Percentiles rank a stretch among this genome's conserved stretches.
phyloP scores from a whole-genome alignment of 2,888 invertebrate genomes.

The Entomobrya multifasciata region DNA sequence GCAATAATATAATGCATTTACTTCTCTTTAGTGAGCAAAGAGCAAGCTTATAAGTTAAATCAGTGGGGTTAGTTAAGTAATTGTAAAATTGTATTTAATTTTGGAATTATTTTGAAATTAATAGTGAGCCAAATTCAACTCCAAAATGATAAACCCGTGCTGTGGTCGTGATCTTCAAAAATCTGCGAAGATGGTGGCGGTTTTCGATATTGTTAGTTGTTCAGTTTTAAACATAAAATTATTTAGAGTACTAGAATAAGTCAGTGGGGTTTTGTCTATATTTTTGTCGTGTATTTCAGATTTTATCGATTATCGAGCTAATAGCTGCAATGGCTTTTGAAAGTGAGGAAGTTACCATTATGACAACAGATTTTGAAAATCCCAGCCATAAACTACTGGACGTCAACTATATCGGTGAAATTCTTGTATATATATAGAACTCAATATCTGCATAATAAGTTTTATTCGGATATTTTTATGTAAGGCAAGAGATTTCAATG shows the following conservation, averaged over 20 bases:
- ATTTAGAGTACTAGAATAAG: background rate
- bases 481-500: background rate
- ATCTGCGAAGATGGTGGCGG: slow-evolving; percentile 68
- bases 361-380: slow-evolving; percentile 58
- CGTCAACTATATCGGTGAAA: slow-evolving; percentile 67
- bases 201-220: slow-evolving; percentile 67
- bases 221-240: background rate
- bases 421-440: no score
- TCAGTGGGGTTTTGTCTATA: no score
- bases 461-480: no score
- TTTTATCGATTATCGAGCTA: slow-evolving; percentile 66
- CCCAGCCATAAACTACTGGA: slow-evolving; percentile 48
- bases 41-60: no score
- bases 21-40: no score
- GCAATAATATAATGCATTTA: no score
- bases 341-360: slow-evolving; percentile 67
- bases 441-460: background rate
- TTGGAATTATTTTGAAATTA: slow-evolving; percentile 26
- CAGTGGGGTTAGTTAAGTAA: no score
- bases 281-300: no score
- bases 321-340: slow-evolving; percentile 71
- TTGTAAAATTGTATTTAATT: background rate
- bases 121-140: background rate
- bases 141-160: slow-evolving; percentile 68
- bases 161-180: slow-evolving; percentile 70